phyloP scores from a whole-genome alignment of 2,888 invertebrate species.

The Steinernema scapterisci region DNA sequence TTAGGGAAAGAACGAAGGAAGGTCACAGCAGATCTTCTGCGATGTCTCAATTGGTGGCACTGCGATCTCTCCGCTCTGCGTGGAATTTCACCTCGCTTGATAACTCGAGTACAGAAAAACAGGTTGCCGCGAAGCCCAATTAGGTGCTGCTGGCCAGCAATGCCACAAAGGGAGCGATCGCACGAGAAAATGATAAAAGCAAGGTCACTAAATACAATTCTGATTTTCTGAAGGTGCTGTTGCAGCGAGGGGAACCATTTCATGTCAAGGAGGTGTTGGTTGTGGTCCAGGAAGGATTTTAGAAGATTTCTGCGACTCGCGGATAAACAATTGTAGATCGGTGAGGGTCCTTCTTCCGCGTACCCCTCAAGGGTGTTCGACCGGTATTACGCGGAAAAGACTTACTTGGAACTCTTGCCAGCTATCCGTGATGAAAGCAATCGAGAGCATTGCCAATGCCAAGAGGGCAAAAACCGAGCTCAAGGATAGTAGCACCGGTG shows the following conservation, averaged over 20 bases:
- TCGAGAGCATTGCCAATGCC: slow-evolving; percentile 87
- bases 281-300: too few relatives aligned
- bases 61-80: neutral
- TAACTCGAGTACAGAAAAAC: slow-evolving; percentile 3
- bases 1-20: neutral
- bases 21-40: neutral
- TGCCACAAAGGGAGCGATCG: neutral
- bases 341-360: too few relatives aligned
- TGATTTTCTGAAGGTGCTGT: neutral
- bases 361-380: too few relatives aligned
- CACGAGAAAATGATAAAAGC: neutral
- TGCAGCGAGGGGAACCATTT: too few relatives aligned
- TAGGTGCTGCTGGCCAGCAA: neutral
- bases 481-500: slow-evolving; percentile 87
- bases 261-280: too few relatives aligned
- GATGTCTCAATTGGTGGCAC: slow-evolving; percentile 2
- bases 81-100: neutral
- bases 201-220: slow-evolving; percentile 4
- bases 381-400: slow-evolving; percentile 23
- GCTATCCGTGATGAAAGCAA: slow-evolving; percentile 94
- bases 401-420: slow-evolving; percentile 89
- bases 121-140: slow-evolving; percentile 25
- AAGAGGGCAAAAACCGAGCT: slow-evolving; percentile 94
- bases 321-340: too few relatives aligned
- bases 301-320: too few relatives aligned